Evolutionary conservation across 2,797 vertebrate species (phyloP), one percentile per base, ranked within the genome.

Genomic region (Gallinago stenura): DNA sequence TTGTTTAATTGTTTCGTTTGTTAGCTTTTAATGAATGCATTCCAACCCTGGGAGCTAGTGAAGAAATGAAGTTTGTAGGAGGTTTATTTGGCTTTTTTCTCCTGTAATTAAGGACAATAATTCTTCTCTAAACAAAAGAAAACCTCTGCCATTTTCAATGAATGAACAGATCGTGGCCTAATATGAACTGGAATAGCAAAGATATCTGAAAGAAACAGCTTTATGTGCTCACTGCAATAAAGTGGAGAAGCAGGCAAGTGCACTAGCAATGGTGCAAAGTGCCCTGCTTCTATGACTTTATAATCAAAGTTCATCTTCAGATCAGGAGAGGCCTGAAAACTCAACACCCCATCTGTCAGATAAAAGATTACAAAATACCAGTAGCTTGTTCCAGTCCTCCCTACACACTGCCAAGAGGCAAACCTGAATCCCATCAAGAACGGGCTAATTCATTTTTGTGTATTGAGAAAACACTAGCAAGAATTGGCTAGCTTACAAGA

Each of bases 211-310:
- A 70, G 5, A 2, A 77, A 28, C 33, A 66, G 51, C 9, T 91
- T 31, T 25, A 18, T 18, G 26, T 31, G 10, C 17, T 12, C 37
- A 37, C 24, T 65, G 33, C 45, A 86, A 12, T 61, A 4, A 79
- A 72, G 7, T 0, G 0, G 16, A 65, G 15, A 18, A 58, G 19
- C 15, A 54, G n/a, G 21, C 6, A 28, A n/a, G 13, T 2, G 1
- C 15, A 45, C 10, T 28, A 54, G 11, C 22, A 41, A 20, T 5
- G 4, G 7, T 66, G 19, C 15, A 60, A 43, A 78, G 10, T 15
- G 18, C 33, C 14, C 43, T 31, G 6, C 19, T 54, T 35, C 3
- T 20, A 26, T 24, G 70, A 48, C 46, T 86, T 89, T 53, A 35
- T 30, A 37, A 8, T 48, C 21, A 7, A 48, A 66, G 8, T 24